These are phyloP conservation scores for Nymphalis urticae DNA, from an alignment of 2,888 invertebrate species.

Conservation along the genomic window DNA sequence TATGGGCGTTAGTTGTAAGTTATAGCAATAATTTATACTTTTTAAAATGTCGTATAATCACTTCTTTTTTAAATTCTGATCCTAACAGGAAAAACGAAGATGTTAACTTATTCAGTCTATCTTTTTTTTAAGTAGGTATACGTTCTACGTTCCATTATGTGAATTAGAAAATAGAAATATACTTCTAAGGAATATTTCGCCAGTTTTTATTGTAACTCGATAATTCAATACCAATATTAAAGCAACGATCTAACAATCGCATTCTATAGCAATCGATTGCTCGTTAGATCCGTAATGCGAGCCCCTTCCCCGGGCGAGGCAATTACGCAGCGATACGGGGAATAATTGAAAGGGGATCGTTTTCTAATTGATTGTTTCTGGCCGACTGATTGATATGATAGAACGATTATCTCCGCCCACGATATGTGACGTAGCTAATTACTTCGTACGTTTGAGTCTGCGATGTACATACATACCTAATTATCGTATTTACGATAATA, in stretches of 20 bases:
- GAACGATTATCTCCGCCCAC: constrained; percentile 58
- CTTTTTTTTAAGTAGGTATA: too few relatives aligned
- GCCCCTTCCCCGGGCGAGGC: constrained; percentile 54
- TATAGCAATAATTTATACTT: background rate
- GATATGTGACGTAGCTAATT: constrained; percentile 42
- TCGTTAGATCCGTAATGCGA: constrained; percentile 42
- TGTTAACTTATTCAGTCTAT: too few relatives aligned
- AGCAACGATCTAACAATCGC: constrained; percentile 23
- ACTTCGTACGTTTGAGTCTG: constrained; percentile 7
- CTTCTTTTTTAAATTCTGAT: too few relatives aligned
- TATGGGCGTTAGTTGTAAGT: constrained; percentile 4
- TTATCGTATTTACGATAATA: too few relatives aligned
- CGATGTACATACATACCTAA: background rate
- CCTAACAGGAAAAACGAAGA: too few relatives aligned
- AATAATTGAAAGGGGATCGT: constrained; percentile 77
- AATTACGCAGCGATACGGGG: constrained; percentile 67
- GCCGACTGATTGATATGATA: constrained; percentile 71
- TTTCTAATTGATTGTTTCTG: constrained; percentile 78
- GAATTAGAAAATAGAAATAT: too few relatives aligned
- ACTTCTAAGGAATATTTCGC: background rate
- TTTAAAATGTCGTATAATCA: too few relatives aligned
- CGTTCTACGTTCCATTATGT: too few relatives aligned
- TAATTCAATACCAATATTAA: background rate
- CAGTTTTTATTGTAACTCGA: background rate
- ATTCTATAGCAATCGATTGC: constrained; percentile 40